Percentiles rank a stretch among this genome's conserved stretches.
phyloP scores from a whole-genome alignment of 1,140 invertebrate genomes.

The Oreohelix idahoensis region DNA sequence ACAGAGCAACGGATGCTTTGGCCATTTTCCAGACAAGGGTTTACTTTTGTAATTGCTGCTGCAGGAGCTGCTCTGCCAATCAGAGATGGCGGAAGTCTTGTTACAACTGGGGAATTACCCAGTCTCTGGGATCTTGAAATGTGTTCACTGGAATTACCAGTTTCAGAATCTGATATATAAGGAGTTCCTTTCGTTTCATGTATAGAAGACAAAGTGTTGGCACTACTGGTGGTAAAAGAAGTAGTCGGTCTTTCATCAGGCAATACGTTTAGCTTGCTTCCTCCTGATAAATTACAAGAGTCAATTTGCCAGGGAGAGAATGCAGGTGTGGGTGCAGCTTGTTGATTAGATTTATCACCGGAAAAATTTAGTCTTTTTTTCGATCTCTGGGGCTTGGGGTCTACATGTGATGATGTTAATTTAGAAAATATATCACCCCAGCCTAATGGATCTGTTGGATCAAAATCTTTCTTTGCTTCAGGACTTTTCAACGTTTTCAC shows the following conservation, averaged over 20 bases:
- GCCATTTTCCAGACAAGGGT: neutral
- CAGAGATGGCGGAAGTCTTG: neutral
- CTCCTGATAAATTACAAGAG: neutral
- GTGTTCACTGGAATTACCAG: neutral
- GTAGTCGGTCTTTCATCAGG: neutral
- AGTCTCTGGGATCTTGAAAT: neutral
- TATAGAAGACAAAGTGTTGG: neutral
- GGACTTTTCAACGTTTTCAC: neutral
- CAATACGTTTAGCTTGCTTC: neutral
- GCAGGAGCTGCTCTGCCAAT: neutral
- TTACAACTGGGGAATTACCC: neutral
- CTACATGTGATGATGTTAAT: neutral
- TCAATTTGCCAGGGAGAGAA: neutral
- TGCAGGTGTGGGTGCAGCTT: neutral
- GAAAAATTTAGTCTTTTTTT: neutral
- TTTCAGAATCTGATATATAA: neutral
- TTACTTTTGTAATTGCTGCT: neutral
- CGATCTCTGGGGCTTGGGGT: neutral
- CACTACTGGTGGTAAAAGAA: neutral
- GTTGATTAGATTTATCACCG: neutral
- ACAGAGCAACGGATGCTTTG: neutral
- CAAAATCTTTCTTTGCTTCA: neutral
- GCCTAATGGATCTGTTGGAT: conserved; percentile 19
- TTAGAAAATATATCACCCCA: conserved; percentile 15
- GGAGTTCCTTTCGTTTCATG: neutral